Conservation (phyloP, 2,113 vertebrate species). For the Xenopus borealis region DNA sequence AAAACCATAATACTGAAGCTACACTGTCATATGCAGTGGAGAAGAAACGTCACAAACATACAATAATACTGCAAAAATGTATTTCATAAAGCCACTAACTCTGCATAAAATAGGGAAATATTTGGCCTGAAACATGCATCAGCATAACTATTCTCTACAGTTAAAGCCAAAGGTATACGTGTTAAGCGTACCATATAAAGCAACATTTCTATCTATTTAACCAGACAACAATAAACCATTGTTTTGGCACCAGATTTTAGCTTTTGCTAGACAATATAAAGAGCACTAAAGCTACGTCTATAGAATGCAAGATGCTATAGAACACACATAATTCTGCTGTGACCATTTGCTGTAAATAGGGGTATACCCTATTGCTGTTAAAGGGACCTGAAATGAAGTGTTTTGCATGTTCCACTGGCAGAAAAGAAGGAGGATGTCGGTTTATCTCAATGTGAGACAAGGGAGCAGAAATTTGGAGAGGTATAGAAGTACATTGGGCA, state of each 20-base stretch:
- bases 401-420: slow-evolving; percentile 5
- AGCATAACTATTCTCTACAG: slow-evolving; percentile 18
- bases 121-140: slow-evolving; percentile 18
- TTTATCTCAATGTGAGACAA: slow-evolving; percentile 45
- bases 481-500: slow-evolving; percentile 14
- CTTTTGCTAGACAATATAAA: slow-evolving; percentile 16
- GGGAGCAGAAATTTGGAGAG: slow-evolving; percentile 10
- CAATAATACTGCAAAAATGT: slow-evolving; percentile 31
- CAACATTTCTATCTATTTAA: slow-evolving; percentile 17
- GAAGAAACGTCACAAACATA: slow-evolving; percentile 7
- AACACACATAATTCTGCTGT: slow-evolving; percentile 2
- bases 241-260: slow-evolving; percentile 40
- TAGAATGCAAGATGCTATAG: neutral
- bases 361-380: neutral
- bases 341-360: neutral
- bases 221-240: slow-evolving; percentile 15
- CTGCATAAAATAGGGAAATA: slow-evolving; percentile 17
- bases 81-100: slow-evolving; percentile 27
- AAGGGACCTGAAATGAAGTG: slow-evolving; percentile 9
- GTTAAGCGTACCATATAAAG: slow-evolving; percentile 31
- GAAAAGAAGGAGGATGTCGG: slow-evolving; percentile 12
- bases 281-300: slow-evolving; percentile 12
- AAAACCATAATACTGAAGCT: slow-evolving; percentile 40
- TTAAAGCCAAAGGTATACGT: slow-evolving; percentile 6
- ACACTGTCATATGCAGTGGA: slow-evolving; percentile 11